Base-by-base conservation (phyloP, 2,113 vertebrate genomes). In the Leucoraja erinaceus region DNA sequence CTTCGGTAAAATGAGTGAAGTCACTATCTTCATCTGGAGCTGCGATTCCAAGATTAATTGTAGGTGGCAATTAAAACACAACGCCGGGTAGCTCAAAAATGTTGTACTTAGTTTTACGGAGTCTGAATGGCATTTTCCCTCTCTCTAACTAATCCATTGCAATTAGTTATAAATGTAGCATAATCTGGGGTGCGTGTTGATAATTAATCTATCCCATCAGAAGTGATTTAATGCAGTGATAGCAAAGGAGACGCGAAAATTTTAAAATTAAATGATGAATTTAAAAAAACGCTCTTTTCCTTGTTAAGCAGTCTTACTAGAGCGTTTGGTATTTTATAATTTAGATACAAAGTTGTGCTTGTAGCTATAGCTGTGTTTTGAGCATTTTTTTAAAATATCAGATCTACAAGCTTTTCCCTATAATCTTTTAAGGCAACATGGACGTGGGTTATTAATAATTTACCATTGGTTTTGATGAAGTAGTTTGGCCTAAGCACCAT, bases 361-460 rank as follows among this genome's bases (percentile, higher is more conserved):
- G 33, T 90, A 12, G 66, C 9, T 66, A 66, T 66, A 8, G 63
- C 14, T 66, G 63, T 66, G 63, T 66, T 66, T 66, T 66, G 63
- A 66, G 63, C 8, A 66, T 70, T 4, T 70, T 70, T 70, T 70
- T 66, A 10, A 10, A 66, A 66, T 10, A 70, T 91, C 33, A 14
- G 38, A 22, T 38, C 25, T 91, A 68, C 33, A 91, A 72, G 38
- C 66, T 14, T 22, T 22, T 22, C 68, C 9, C 31, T 47, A 25
- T 91, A 74, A 70, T 68, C 18, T 72, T 28, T 91, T 91, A 72
- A 47, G 22, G 18, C 68, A 90, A 38, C 8, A 54, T 90, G 11
- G 33, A 70, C 22, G 59, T 38, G 63, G 68, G 22, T 88, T 88
- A 88, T 88, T 72, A 72, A 70, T 68, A 72, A 91, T 91, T 91